Percentiles rank a stretch among this genome's conserved stretches.
Evolutionary conservation across 2,888 invertebrate species (phyloP).

Genomic region (Phyllotreta striolata): DNA sequence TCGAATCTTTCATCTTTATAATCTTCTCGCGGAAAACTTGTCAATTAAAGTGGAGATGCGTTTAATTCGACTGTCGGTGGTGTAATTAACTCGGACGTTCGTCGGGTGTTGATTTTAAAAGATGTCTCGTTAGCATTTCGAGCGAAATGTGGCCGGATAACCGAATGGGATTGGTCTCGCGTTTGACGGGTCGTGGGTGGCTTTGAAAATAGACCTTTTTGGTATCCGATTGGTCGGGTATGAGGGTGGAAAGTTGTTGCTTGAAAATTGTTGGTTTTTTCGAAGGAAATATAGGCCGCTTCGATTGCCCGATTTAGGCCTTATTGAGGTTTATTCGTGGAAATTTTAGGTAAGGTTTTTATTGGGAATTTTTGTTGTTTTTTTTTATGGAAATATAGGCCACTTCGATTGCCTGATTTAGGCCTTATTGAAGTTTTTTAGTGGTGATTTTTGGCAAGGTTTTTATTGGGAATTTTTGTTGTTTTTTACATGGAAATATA

Average conservation of each 20-base stretch:
- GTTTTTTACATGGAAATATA: too few species aligned
- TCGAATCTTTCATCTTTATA: too few species aligned
- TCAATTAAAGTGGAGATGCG: slow-evolving; percentile 5
- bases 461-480: too few species aligned
- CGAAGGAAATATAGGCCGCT: too few species aligned
- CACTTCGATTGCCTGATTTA: too few species aligned
- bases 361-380: too few species aligned
- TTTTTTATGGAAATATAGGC: too few species aligned
- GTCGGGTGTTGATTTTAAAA: slow-evolving; percentile 40
- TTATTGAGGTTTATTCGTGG: too few species aligned
- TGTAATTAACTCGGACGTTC: slow-evolving; percentile 45
- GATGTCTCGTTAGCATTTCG: slow-evolving; percentile 48
- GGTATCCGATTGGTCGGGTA: slow-evolving; percentile 18
- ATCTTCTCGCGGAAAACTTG: neutral
- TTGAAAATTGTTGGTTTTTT: neutral
- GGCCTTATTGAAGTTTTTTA: too few species aligned
- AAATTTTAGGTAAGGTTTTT: too few species aligned
- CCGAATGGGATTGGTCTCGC: slow-evolving; percentile 46
- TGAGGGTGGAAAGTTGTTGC: slow-evolving; percentile 14
- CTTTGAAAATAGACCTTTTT: slow-evolving; percentile 42
- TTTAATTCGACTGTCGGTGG: slow-evolving; percentile 38
- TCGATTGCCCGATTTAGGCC: too few species aligned
- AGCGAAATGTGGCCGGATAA: slow-evolving; percentile 41
- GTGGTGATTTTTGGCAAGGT: too few species aligned
- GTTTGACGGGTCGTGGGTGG: slow-evolving; percentile 47